Percentiles rank a stretch among this genome's conserved stretches.
Evolutionary conservation across 2,888 invertebrate genomes (phyloP).

Genomic region (Dichetophora obliterata): DNA sequence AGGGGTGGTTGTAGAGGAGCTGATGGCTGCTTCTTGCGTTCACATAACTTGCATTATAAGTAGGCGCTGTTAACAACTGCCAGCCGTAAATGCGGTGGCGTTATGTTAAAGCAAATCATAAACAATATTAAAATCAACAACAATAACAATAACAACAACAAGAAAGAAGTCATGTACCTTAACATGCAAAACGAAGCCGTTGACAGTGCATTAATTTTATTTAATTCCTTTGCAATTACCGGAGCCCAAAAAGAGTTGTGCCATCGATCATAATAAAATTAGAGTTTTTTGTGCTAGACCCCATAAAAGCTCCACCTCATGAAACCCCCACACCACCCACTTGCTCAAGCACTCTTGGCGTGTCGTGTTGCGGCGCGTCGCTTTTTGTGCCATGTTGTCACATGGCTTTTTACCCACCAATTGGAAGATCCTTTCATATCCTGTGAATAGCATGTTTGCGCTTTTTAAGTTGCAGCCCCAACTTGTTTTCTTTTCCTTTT

Average conservation of each 20-base stretch:
- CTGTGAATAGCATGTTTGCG: conserved; percentile 36
- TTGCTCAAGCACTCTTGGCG: neutral
- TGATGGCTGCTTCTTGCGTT: conserved; percentile 30
- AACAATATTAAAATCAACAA: conserved; percentile 40
- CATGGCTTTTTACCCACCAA: conserved; percentile 11
- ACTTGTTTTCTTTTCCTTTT: too few species aligned
- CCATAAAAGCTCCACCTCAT: too few species aligned
- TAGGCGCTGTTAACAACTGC: conserved; percentile 23
- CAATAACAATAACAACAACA: conserved; percentile 32
- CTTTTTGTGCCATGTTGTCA: neutral
- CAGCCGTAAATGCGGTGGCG: conserved; percentile 9
- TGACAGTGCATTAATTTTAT: conserved; percentile 38
- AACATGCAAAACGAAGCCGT: conserved; percentile 28
- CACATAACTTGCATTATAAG: conserved; percentile 25
- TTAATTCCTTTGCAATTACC: conserved; percentile 36
- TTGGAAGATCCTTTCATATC: conserved; percentile 28
- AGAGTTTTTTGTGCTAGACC: neutral
- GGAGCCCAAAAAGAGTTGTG: conserved; percentile 16
- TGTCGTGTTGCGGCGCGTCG: neutral
- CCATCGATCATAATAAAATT: conserved; percentile 30
- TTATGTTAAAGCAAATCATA: conserved; percentile 45
- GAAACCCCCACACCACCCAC: neutral
- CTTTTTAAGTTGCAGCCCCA: conserved; percentile 20
- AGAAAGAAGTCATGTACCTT: neutral
- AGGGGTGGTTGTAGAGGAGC: conserved; percentile 4